phyloP scores from a whole-genome alignment of 1,140 invertebrate species.

The Drosophila subpulchrella region DNA sequence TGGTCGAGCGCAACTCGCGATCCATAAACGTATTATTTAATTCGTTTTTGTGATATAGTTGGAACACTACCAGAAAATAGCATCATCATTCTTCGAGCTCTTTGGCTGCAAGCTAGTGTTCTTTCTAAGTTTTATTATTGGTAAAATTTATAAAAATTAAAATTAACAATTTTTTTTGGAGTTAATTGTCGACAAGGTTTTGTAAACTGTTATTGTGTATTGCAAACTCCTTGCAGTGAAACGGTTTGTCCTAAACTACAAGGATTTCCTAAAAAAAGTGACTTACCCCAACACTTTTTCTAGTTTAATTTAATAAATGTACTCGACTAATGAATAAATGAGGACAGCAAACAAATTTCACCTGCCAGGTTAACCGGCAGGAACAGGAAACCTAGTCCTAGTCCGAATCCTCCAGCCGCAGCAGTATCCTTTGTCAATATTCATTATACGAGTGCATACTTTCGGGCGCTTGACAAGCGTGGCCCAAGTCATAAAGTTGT shows the following conservation, averaged over 20 bases:
- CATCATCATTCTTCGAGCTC: too few relatives aligned
- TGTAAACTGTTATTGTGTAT: too few relatives aligned
- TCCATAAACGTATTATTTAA: too few relatives aligned
- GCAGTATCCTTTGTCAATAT: slow-evolving; percentile 76
- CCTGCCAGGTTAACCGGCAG: slow-evolving; percentile 10
- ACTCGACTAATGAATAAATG: slow-evolving; percentile 56
- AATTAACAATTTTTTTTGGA: too few relatives aligned
- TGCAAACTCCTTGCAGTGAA: too few relatives aligned
- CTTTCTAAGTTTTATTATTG: too few relatives aligned
- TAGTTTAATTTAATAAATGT: slow-evolving; percentile 2
- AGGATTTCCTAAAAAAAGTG: not conserved
- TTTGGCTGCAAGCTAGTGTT: too few relatives aligned
- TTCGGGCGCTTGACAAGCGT: slow-evolving; percentile 60
- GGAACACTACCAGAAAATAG: too few relatives aligned
- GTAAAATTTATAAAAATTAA: too few relatives aligned
- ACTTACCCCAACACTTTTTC: not conserved
- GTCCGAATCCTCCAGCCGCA: not conserved
- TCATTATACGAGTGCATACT: slow-evolving; percentile 81
- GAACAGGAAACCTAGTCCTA: not conserved
- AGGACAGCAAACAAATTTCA: slow-evolving; percentile 21
- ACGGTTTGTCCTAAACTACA: not conserved
- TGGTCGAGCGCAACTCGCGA: too few relatives aligned
- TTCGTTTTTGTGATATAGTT: too few relatives aligned
- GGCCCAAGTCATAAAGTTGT: slow-evolving; percentile 77
- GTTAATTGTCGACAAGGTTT: too few relatives aligned